Percentiles rank a stretch among this genome's conserved stretches.
Conservation (phyloP, 2,113 vertebrate species). For the Colaptes auratus region DNA sequence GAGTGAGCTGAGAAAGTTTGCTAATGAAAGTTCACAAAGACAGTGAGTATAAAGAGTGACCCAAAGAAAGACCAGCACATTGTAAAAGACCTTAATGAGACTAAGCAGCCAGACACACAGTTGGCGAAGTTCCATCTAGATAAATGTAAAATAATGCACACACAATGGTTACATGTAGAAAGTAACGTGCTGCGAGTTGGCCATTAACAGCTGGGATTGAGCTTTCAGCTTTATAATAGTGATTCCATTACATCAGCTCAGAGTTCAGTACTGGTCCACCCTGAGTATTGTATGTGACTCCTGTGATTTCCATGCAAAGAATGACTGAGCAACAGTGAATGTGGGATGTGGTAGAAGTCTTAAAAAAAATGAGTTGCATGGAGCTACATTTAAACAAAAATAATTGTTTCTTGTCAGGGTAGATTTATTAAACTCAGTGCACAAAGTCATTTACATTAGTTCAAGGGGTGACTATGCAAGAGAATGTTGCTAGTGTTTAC, state of each 20-base stretch:
- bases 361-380: not conserved
- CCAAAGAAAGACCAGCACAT: not conserved
- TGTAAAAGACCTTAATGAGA: not conserved
- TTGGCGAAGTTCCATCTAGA: not conserved
- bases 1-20: not conserved
- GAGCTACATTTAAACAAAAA: not conserved
- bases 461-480: not conserved
- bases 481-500: not conserved
- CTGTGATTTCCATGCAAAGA: not conserved
- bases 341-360: not conserved
- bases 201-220: not conserved
- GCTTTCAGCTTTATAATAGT: not conserved
- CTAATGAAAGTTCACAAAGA: not conserved
- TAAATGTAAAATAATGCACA: not conserved
- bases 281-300: not conserved
- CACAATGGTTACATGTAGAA: accelerated
- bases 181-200: not conserved
- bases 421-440: not conserved
- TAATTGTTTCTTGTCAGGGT: not conserved
- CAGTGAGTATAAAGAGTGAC: not conserved
- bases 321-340: not conserved
- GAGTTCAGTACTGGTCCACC: not conserved
- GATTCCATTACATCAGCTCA: not conserved
- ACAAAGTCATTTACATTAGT: too few relatives aligned
- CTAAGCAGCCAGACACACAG: not conserved